Evolutionary conservation across 2,113 vertebrate genomes (phyloP), one percentile per base, ranked within the genome.

Genomic region (Tachysurus vachellii): DNA sequence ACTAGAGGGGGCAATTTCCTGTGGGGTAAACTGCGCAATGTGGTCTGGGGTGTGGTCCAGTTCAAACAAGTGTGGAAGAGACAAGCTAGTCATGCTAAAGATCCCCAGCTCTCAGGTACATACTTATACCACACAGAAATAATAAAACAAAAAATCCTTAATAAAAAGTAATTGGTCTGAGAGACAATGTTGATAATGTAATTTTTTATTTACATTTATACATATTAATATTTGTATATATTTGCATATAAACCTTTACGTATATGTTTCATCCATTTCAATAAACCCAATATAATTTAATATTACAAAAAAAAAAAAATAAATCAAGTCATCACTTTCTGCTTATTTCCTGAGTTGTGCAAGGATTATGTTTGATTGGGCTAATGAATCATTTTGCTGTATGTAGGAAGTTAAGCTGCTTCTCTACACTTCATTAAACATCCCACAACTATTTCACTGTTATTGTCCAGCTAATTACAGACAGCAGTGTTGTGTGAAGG

Each of bases 1-100:
- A 99, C 97, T 90, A 95, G 96, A 92, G 98, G 98, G 92, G 98
- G 97, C 81, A 97, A 97, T 93, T 98, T 99, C 92, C 94, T 99
- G 26, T 99, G 98, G 98, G 97, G 96, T 89, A 99, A 99, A 93
- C 93, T 99, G 93, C 95, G 98, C 86, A 99, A 99, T 3, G 97
- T 99, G 85, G 86, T 99, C 70, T 94, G 97, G 13, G 98, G 96
- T 89, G 95, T 98, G 92, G 94, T 96, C 70, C 97, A 97, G 84
- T 99, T 99, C 92, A 98, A 97, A 92, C 97, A 96, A 93, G 96
- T 95, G n/a, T 93, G 97, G 90, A 97, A 94, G 91, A 99, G 97
- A 89, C 95, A 90, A 1, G 92, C 94, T 13, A 89, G 92, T 88
- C 92, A 89, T 77, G 92, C 90, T 79, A 92, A 93, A 64, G 96